Evolutionary conservation across 2,797 vertebrate species (phyloP), one percentile per base, ranked within the genome.

Genomic region (Characodon lateralis): DNA sequence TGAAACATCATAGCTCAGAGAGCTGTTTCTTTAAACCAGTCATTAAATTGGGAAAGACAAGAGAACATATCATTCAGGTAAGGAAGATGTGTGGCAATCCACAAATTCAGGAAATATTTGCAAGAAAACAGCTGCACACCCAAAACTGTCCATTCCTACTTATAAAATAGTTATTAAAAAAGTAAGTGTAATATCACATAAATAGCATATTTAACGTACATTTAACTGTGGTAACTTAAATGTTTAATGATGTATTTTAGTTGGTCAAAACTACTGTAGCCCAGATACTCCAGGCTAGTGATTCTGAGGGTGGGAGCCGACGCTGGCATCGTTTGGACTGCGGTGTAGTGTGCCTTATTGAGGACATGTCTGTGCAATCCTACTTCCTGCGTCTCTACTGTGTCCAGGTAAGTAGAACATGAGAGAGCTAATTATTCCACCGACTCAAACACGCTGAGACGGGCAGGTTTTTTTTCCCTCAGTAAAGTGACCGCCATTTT

Each of bases 371-470:
- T 6, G 10, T 78, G n/a, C 41, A 68, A 28, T 80, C 82, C 48
- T 78, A 71, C 80, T 88, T 93, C 78, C 82, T 93, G 43, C 88
- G 53, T 39, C 72, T 92, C n/a, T 91, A 85, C 78, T 85, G 83
- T 55, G 71, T 91, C 56, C 75, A 79, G 82, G 90, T 88, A 78
- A 78, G 71, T 81, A 53, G 51, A 79, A 79, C 26, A 66, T 48
- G 6, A 53, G 8, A 66, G 24, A 66, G 18, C 18, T 74, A 50
- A 0, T 72, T 13, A 43, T 20, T 68, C 41, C 69, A 61, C 18
- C 16, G 46, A 51, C 35, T 78, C 46, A 75, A 61, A 51, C 26
- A 48, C 0, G 10, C 20, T 61, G 20, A 55, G 65, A 69, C 24
- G 3, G 46, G 20, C n/a, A 55, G 28, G 14, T 12, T 10, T 0